Conservation (phyloP, 1,140 invertebrate species). For the Muscidifurax raptorellus region DNA sequence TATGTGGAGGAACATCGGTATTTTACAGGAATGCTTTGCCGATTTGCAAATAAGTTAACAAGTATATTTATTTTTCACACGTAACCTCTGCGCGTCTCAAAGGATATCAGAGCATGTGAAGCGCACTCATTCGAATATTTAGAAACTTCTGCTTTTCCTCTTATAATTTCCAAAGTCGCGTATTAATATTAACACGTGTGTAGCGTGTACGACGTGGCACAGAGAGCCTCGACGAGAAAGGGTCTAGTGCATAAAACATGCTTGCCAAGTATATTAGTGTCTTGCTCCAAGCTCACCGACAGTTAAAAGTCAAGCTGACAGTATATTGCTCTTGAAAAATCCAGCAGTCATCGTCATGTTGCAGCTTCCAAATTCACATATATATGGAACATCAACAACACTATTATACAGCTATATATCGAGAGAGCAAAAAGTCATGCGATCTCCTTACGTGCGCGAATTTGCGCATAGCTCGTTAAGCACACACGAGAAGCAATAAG, state of each 20-base stretch:
- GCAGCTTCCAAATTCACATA: not conserved
- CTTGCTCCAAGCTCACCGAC: not conserved
- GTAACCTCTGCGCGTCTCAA: no score
- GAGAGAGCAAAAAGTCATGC: not conserved
- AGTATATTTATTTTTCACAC: no score
- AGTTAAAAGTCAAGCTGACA: no score
- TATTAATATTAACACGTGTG: not conserved
- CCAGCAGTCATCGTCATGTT: not conserved
- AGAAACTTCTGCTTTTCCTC: not conserved
- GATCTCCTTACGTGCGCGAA: not conserved
- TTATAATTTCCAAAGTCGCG: not conserved
- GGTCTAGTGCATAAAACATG: not conserved
- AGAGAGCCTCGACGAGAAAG: not conserved
- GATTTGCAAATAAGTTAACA: not conserved
- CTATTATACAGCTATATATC: not conserved
- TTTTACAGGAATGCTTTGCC: no score
- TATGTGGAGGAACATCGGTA: no score
- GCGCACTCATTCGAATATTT: not conserved
- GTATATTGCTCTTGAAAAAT: not conserved
- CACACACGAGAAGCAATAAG: not conserved
- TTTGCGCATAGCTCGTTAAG: not conserved
- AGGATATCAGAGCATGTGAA: not conserved
- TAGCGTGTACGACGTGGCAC: no score
- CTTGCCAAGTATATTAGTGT: not conserved
- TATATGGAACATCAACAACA: not conserved